A percentile compares a stretch with the other conserved stretches of the same genome.
Evolutionary conservation across 1,140 invertebrate genomes (phyloP).

Genomic region (Listronotus oregonensis): DNA sequence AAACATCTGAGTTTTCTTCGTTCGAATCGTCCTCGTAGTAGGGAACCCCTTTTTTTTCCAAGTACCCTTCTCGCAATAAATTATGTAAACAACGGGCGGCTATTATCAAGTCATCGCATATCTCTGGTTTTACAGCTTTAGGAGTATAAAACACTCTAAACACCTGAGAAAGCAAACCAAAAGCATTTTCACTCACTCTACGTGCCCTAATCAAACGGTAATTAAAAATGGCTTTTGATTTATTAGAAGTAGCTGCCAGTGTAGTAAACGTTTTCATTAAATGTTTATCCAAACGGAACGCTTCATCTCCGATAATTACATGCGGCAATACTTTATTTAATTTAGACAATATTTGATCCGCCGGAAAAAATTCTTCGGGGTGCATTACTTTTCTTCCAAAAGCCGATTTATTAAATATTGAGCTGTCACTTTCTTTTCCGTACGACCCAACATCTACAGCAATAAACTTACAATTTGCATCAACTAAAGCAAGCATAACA

Average conservation of each 20-base stretch:
- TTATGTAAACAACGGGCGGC: slow-evolving; percentile 45
- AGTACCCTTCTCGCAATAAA: slow-evolving; percentile 31
- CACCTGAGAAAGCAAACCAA: slow-evolving; percentile 49
- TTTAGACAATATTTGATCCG: slow-evolving; percentile 35
- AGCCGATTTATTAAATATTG: slow-evolving; percentile 29
- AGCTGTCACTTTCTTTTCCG: slow-evolving; percentile 49
- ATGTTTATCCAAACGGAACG: slow-evolving; percentile 26
- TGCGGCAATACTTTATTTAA: slow-evolving; percentile 21
- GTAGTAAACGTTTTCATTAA: background rate
- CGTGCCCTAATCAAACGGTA: slow-evolving; percentile 55
- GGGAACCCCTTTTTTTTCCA: slow-evolving; percentile 3
- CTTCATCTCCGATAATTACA: slow-evolving; percentile 31
- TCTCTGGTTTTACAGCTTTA: slow-evolving; percentile 48
- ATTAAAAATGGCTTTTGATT: slow-evolving; percentile 55
- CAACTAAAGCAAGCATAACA: slow-evolving; percentile 58
- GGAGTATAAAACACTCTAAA: slow-evolving; percentile 50
- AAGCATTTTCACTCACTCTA: slow-evolving; percentile 48
- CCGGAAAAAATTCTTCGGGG: slow-evolving; percentile 1
- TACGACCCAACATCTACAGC: slow-evolving; percentile 57
- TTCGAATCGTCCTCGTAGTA: no score
- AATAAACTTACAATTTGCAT: slow-evolving; percentile 58
- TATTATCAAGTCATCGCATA: slow-evolving; percentile 46
- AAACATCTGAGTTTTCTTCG: slow-evolving; percentile 1
- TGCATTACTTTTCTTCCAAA: slow-evolving; percentile 12
- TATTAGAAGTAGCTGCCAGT: background rate